Evolutionary conservation across 2,888 invertebrate genomes (phyloP), one percentile per base, ranked within the genome.

Genomic region (Trachelus troglodyta): DNA sequence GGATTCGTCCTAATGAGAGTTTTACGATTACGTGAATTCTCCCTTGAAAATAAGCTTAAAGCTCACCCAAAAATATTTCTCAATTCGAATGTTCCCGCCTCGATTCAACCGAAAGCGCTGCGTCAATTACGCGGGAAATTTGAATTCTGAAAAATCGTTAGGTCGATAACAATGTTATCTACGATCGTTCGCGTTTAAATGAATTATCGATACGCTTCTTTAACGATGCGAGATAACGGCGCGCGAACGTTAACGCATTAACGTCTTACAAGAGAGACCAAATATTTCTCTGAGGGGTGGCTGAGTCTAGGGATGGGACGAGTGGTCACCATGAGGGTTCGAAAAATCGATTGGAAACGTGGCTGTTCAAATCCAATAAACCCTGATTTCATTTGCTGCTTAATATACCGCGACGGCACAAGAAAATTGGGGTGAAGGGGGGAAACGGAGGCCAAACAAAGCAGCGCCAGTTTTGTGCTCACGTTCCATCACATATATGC

Each of bases 371-470:
- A 69, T 30, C 31, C 69, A 69, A 69, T 69, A 69, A 69, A 4
- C 69, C 69, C 33, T 69, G 69, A 69, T 69, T 69, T 69, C 69
- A 69, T 69, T 69, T 69, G 30, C 30, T 33, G 69, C 69, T 6
- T 69, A 69, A 69, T 69, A 69, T 33, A 69, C 69, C 69, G 69
- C 69, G 69, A 30, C 30, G 30, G 69, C 4, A n/a, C 3, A 30
- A 33, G 4, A 69, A 69, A 69, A 69, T 4, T 0, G 3, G 69
- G 40, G 4, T 0, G 4, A 15, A 4, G 40, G 40, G 40, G 4
- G 1, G 15, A 15, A 15, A 15, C 4, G 40, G 40, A 40, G 40
- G 15, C 15, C 69, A 30, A 30, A 69, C n/a, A 30, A 69, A 69
- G 69, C 69, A 33, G n/a, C 30, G 12, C 69, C 69, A 12, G n/a